phyloP scores from a whole-genome alignment of 2,888 invertebrate genomes.

The Parnassius mnemosyne region DNA sequence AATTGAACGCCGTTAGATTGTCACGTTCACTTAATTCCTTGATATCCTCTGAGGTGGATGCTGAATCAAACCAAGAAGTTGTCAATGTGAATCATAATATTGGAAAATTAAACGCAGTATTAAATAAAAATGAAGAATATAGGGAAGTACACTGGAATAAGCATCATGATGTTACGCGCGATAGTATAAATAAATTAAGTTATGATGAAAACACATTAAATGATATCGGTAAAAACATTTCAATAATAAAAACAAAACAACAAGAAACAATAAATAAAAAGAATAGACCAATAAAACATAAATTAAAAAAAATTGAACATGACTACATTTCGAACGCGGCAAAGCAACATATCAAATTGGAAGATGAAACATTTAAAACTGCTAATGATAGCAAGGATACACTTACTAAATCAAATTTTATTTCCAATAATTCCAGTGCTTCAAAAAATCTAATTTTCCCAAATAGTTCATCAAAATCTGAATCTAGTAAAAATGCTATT shows the following conservation, averaged over 20 bases:
- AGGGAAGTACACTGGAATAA: too few relatives aligned
- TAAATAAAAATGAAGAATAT: constrained; percentile 5
- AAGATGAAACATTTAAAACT: neutral
- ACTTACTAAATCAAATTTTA: constrained; percentile 27
- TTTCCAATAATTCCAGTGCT: constrained; percentile 6
- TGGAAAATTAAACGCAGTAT: neutral
- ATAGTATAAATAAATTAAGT: neutral
- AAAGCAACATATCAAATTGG: neutral
- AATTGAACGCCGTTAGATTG: neutral
- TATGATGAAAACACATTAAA: neutral
- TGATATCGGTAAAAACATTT: neutral
- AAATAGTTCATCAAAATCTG: constrained; percentile 7
- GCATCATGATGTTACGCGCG: too few relatives aligned
- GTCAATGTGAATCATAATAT: neutral
- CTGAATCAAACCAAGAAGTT: neutral
- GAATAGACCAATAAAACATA: neutral
- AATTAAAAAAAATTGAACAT: neutral
- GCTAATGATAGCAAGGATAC: constrained; percentile 45
- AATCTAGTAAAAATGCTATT: neutral
- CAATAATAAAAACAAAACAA: neutral
- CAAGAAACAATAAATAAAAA: neutral
- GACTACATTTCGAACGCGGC: neutral
- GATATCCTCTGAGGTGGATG: neutral
- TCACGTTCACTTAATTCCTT: constrained; percentile 20
- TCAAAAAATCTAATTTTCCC: neutral